Evolutionary conservation across 2,888 invertebrate species (phyloP), one percentile per base, ranked within the genome.

Genomic region (Chloroclystis v-ata): DNA sequence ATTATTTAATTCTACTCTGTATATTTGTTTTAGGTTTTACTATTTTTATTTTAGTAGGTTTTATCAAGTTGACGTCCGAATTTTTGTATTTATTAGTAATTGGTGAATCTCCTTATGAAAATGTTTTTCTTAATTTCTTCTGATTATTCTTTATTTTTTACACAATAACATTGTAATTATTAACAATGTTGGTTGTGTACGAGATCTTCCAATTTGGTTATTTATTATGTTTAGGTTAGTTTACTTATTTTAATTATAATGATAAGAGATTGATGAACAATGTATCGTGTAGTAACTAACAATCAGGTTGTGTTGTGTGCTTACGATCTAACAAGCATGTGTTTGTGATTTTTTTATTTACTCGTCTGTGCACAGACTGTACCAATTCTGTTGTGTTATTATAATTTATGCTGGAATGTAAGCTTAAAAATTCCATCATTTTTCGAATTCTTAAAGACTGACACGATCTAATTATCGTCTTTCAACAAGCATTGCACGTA

Each of bases 391-490:
- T 70, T 69, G 61, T 75, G 71, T 74, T 65, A 48, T 71, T 78
- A 73, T 86, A 84, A 86, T 85, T 85, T 85, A 86, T 86, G 86
- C 85, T 86, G 86, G 83, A 86, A 82, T 83, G 74, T 61, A 62
- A 67, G 68, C 74, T 71, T 72, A 68, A 67, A 68, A 65, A 75
- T 78, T 75, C 70, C 72, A 77, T 63, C 63, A 64, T 67, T 69
- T 71, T 69, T 70, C 63, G 67, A 72, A 71, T 57, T 65, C 61
- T 60, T 64, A 59, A 81, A 82, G 81, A 82, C 82, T 81, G 82
- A 82, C 69, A 66, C 66, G 61, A 68, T 65, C 67, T 70, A 61
- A 64, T 26, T 60, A 47, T 54, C 60, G 65, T 73, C 70, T 74
- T 70, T 59, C 65, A 60, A 63, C 67, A 43, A 16, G 54, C 66